Conservation (phyloP, 2,888 invertebrate species). For the Strigamia crassipes region DNA sequence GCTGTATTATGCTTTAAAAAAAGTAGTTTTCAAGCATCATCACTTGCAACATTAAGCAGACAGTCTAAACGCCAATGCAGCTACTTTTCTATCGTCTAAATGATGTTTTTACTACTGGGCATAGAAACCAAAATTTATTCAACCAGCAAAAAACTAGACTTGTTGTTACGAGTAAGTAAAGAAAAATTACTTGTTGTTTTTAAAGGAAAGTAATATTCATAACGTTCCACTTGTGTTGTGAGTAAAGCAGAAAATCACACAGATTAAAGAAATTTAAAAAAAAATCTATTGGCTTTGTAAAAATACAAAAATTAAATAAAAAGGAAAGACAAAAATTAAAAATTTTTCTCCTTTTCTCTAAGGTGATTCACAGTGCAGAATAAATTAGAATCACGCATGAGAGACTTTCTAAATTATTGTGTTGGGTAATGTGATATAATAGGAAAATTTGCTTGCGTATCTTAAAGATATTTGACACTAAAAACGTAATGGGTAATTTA, state of each 20-base stretch:
- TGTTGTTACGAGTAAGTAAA: no score
- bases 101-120: not conserved
- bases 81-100: not conserved
- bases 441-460: not conserved
- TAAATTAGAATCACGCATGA: not conserved
- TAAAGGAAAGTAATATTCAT: no score
- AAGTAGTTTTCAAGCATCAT: conserved; percentile 15
- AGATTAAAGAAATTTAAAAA: no score
- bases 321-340: not conserved
- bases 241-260: no score
- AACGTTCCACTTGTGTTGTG: no score
- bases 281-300: no score
- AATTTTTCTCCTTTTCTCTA: not conserved
- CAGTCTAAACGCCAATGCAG: conserved; percentile 2
- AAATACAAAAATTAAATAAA: no score
- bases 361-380: not conserved
- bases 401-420: not conserved
- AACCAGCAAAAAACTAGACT: not conserved
- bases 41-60: conserved; percentile 22
- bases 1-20: not conserved
- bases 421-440: not conserved
- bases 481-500: not conserved
- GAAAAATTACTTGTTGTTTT: no score
- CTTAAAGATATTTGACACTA: not conserved
- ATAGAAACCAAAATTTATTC: not conserved